phyloP scores from a whole-genome alignment of 1,140 invertebrate species.

The Drosophila triauraria region DNA sequence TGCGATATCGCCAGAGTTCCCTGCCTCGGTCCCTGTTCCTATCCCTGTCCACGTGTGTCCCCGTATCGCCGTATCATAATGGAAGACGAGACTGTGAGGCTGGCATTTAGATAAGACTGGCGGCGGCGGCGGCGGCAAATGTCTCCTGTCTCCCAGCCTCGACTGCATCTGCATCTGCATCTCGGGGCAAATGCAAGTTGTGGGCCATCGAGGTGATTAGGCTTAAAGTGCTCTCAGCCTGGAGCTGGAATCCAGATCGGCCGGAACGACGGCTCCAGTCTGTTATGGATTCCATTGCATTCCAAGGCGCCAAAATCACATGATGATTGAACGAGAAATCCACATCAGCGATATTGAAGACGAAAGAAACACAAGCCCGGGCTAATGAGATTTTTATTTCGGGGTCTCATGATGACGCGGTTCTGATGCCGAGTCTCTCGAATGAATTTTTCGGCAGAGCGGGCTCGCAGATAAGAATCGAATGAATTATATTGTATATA shows the following conservation, averaged over 20 bases:
- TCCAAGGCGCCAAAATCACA: conserved; percentile 55
- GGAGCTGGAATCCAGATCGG: conserved; percentile 25
- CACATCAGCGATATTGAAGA: conserved; percentile 55
- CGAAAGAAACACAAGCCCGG: conserved; percentile 51
- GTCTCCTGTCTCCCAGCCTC: conserved; percentile 25
- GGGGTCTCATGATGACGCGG: conserved; percentile 56
- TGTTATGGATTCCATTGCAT: conserved; percentile 32
- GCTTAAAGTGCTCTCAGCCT: conserved; percentile 67
- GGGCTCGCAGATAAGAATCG: conserved; percentile 56
- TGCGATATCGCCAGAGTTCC: conserved; percentile 12
- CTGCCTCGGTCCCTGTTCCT: conserved; percentile 1
- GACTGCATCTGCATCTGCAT: conserved; percentile 38
- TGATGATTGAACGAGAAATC: conserved; percentile 55
- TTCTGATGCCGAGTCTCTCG: conserved; percentile 23
- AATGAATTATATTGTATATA: conserved; percentile 23
- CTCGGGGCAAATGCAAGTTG: conserved; percentile 51
- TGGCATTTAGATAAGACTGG: conserved; percentile 84
- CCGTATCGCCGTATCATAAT: conserved; percentile 85
- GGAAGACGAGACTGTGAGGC: conserved; percentile 85
- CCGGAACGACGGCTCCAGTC: not conserved
- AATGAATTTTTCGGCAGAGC: conserved; percentile 55
- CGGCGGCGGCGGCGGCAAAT: conserved; percentile 41
- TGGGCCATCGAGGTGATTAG: conserved; percentile 74
- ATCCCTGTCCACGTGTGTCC: conserved; percentile 63
- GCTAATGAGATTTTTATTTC: conserved; percentile 74